These are phyloP conservation scores for Marmota monax DNA, from an alignment of 2,113 vertebrate species.

Conservation along the genomic window DNA sequence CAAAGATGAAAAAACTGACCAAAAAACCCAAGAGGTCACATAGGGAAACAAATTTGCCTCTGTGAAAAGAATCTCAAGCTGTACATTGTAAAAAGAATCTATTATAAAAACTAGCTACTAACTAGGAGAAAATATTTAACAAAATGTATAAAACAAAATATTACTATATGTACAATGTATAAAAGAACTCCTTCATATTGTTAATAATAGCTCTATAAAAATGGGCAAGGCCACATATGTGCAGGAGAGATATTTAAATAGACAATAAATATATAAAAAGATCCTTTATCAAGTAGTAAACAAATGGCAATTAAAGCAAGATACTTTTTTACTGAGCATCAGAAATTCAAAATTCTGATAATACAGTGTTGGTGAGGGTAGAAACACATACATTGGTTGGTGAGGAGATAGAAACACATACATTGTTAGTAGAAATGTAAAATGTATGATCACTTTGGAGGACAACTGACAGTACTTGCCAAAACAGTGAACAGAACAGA, in stretches of 20 bases:
- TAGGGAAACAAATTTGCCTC: not conserved
- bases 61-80: conserved; percentile 53
- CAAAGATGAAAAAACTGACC: conserved; percentile 31
- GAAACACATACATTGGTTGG: not conserved
- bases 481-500: conserved; percentile 19
- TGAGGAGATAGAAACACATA: not conserved
- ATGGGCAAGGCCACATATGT: conserved; percentile 4
- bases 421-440: not conserved
- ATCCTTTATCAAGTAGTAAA: conserved; percentile 35
- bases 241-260: conserved; percentile 44
- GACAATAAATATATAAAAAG: conserved; percentile 40
- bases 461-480: not conserved
- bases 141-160: conserved; percentile 43
- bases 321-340: not conserved
- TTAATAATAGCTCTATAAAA: conserved; percentile 1
- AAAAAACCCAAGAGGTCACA: not conserved
- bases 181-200: not conserved
- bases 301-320: conserved; percentile 28
- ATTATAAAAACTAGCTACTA: conserved; percentile 57
- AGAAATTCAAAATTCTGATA: conserved; percentile 57
- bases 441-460: conserved; percentile 29
- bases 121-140: conserved; percentile 42
- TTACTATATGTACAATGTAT: not conserved
- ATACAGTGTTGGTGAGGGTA: not conserved
- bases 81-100: conserved; percentile 22